Evolutionary conservation across 2,113 vertebrate species (phyloP).

Genomic region (Struthio camelus): DNA sequence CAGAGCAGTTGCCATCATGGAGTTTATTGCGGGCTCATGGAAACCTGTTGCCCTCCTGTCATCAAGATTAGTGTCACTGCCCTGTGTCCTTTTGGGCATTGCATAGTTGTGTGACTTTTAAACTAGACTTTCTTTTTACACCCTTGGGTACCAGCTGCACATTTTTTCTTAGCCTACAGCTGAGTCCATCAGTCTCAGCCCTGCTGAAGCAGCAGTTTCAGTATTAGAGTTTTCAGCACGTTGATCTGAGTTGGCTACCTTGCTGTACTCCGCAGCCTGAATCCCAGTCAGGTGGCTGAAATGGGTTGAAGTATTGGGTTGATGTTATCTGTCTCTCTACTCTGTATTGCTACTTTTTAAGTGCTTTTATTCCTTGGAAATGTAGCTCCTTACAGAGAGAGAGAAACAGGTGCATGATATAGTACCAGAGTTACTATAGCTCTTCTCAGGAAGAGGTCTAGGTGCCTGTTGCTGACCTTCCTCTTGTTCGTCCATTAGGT

Average conservation of each 20-base stretch:
- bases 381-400: not conserved
- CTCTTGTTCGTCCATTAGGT: constrained; percentile 75
- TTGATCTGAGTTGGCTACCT: not conserved
- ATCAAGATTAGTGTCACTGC: not conserved
- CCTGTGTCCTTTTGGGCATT: not conserved
- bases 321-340: not conserved
- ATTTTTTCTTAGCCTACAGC: too few species aligned
- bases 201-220: not conserved
- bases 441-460: not conserved
- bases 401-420: fast-evolving
- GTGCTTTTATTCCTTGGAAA: not conserved
- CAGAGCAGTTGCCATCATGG: not conserved
- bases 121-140: not conserved
- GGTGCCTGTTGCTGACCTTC: not conserved
- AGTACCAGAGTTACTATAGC: not conserved
- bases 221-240: not conserved
- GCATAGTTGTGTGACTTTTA: not conserved
- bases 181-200: not conserved
- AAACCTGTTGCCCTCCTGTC: not conserved
- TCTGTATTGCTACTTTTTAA: not conserved
- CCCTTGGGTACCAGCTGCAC: not conserved
- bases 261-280: not conserved
- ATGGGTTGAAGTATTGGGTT: not conserved
- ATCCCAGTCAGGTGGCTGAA: not conserved
- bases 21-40: not conserved